Base-by-base conservation (phyloP, 2,113 vertebrate species). In the Microcebus tavaratra region DNA sequence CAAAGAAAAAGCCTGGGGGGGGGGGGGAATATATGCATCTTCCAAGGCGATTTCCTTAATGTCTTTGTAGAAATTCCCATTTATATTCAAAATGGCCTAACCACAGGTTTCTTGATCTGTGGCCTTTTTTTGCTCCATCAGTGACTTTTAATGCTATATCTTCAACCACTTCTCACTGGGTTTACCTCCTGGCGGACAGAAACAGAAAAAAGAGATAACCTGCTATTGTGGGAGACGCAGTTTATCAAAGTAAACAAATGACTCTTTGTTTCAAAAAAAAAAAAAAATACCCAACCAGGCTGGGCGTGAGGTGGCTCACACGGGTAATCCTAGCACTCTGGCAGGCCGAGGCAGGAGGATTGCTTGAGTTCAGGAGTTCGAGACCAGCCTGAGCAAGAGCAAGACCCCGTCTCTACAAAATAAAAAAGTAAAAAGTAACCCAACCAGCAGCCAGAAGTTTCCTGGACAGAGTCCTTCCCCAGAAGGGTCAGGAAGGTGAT, bases 221-320 rank as follows among this genome's bases (percentile, higher is more conserved):
- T 45, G 2, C 75, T 93, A 20, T 21, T 89, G 20, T n/a, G n/a
- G 25, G 61, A 94, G 29, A 55, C 84, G 86, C 18, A 70, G 48
- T 90, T 94, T 91, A 92, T 94, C 72, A 84, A 57, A 72, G 81
- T n/a, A 91, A 97, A 91, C 88, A 86, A 79, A 75, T 91, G 72
- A 14, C 34, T 94, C 20, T 76, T 61, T 34, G 12, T 36, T 76
- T 45, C 14, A 67, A 88, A 70, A 76, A 78, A 80, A 84, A 36
- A 36, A 21, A 72, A 88, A 80, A 85, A 21, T 61, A 88, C 45
- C 45, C 45, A 45, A 45, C 45, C 45, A 45, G 45, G 45, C 45
- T 8, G 45, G 45, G 45, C 42, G 5, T 1, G 45, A 45, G 45
- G 45, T 45, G 45, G 45, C 45, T 45, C 45, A 45, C 45, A 8